Evolutionary conservation across 92 coral and sea anemone genomes (phyloP), one percentile per base, ranked within the genome.

Genomic region (Metridium senile): DNA sequence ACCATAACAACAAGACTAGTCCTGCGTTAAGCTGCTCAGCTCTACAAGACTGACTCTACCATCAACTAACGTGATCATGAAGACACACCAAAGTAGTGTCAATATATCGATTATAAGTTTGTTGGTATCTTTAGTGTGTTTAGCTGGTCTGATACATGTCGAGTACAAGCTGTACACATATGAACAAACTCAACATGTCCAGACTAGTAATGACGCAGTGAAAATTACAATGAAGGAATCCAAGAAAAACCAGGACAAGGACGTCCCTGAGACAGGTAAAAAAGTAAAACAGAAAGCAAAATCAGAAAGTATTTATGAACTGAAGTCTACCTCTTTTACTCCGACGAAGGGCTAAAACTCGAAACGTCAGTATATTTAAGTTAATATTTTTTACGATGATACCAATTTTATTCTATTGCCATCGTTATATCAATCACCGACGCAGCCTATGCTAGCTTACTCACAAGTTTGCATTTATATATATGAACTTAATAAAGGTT

Each of bases 141-240:
- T 71, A 58, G 62, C 45, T 28, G 75, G 75, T 17, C 11, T 71
- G 9, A 25, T 71, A 17, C 75, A 71, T 30, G 75, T 71, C 19
- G 75, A 71, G 75, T 71, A 27, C 65, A 71, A 33, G 49, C 75
- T 71, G 10, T 71, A 71, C 75, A 21, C 35, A 52, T 43, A 47
- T 31, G 62, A 49, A 53, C 75, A 71, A 28, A 30, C 27, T 16
- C 8, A 7, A 59, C 29, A 63, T 28, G 65, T n/a, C 31, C 39
- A 63, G 17, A 63, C 69, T 63, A 29, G 33, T 63, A 18, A 28
- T 13, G 69, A 29, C 22, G 31, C 30, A 59, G 66, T 22, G 33
- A 63, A 7, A 28, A 63, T 20, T 16, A 13, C 9, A 7, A 16
- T 1, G 45, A 31, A 30, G 43, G 23, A 31, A 8, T 31, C 17